Base-by-base conservation (phyloP, 2,113 vertebrate species). In the Toxotes jaculatrix region DNA sequence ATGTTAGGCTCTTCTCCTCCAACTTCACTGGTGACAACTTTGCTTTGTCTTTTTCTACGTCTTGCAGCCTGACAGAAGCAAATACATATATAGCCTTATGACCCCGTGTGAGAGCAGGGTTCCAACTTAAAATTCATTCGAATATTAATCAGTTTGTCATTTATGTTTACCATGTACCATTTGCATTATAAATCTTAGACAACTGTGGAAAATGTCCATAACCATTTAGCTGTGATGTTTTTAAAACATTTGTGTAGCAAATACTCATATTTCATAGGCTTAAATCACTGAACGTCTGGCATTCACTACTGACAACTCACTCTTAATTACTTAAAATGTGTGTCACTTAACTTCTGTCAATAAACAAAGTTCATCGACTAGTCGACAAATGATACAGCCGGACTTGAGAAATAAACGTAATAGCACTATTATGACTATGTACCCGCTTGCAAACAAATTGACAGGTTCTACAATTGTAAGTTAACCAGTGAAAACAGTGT, bases 11-110 rank as follows among this genome's bases (percentile, higher is more conserved):
- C 65, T 21, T 84, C 49, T 32, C 77, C 70, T 14, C 3, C 42
- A 79, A 3, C 47, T 12, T 69, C 62, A 38, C 0, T 53, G 2
- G 17, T 32, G 23, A 68, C 55, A 45, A 61, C 77, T 67, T 85
- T 75, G n/a, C 69, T 84, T 75, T 56, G 66, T 61, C 49, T 78
- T 78, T 56, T 78, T 19, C 57, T 63, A 3, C 27, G 27, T 53
- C 19, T 85, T 45, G 47, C 8, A 31, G n/a, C 70, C 91, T 92
- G 55, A 66, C 79, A 77, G 0, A 72, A 16, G 78, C 3, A 76
- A 13, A 66, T 3, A 70, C 1, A 60, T 31, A 10, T 21, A 1
- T 17, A 19, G 53, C 11, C 36, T n/a, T 4, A 19, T 3, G n/a
- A 51, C 1, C 21, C 1, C 45, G 14, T 11, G 4, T 36, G 17